Percentiles rank a stretch among this genome's conserved stretches.
Evolutionary conservation across 2,888 invertebrate species (phyloP).

Genomic region (Hirtodrosophila trivittata): DNA sequence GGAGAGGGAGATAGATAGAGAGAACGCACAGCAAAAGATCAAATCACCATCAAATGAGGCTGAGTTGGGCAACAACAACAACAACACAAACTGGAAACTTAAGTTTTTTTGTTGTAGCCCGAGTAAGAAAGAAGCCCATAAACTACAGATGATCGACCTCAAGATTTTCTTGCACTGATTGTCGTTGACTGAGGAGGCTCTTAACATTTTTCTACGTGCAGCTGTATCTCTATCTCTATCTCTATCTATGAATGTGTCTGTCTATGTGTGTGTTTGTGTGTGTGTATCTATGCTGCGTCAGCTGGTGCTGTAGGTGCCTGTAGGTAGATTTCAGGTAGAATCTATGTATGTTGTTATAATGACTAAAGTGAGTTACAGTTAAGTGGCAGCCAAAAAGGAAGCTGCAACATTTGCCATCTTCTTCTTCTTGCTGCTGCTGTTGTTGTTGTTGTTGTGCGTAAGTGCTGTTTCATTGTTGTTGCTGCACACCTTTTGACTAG

Average conservation of each 20-base stretch:
- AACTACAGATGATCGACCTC: conserved; percentile 80
- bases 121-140: conserved; percentile 69
- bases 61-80: conserved; percentile 51
- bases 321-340: conserved; percentile 74
- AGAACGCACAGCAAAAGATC: conserved; percentile 63
- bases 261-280: conserved; percentile 20
- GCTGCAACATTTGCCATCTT: conserved; percentile 71
- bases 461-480: conserved; percentile 72
- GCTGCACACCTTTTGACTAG: conserved; percentile 67
- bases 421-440: conserved; percentile 24
- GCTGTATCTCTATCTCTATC: conserved; percentile 8
- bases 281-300: conserved; percentile 35
- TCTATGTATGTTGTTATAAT: conserved; percentile 40
- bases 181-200: conserved; percentile 42
- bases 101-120: conserved; percentile 30
- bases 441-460: conserved; percentile 50
- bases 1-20: conserved; percentile 8
- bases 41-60: conserved; percentile 76
- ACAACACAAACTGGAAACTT: conserved; percentile 37
- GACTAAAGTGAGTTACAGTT: conserved; percentile 75
- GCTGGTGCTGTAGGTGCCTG: conserved; percentile 44
- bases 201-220: too few relatives aligned
- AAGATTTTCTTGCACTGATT: conserved; percentile 72
- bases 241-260: conserved; percentile 12
- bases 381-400: conserved; percentile 79